Conservation (phyloP, 2,888 invertebrate species). For the Colletes collaris region DNA sequence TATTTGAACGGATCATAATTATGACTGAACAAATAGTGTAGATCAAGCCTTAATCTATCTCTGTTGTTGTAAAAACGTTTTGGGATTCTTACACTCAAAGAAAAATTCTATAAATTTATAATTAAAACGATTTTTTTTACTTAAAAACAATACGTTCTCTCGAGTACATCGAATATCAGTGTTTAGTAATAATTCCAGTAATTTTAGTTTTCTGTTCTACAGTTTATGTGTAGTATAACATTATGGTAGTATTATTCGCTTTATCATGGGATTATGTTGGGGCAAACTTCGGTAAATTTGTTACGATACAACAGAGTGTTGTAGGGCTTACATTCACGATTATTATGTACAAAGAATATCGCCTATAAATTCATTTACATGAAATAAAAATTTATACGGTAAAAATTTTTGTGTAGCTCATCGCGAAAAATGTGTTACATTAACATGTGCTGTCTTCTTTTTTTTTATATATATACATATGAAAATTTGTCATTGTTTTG, state of each 20-base stretch:
- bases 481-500: slow-evolving; percentile 41
- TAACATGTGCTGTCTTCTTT: slow-evolving; percentile 22
- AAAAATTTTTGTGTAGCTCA: slow-evolving; percentile 31
- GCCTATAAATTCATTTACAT: slow-evolving; percentile 11
- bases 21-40: slow-evolving; percentile 9
- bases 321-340: slow-evolving; percentile 27
- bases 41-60: slow-evolving; percentile 38
- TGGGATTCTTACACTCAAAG: background rate
- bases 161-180: slow-evolving; percentile 1
- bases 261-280: slow-evolving; percentile 51
- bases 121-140: slow-evolving; percentile 2
- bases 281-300: slow-evolving; percentile 56
- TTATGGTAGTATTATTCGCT: slow-evolving; percentile 9
- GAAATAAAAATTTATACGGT: slow-evolving; percentile 1
- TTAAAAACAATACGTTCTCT: slow-evolving; percentile 35
- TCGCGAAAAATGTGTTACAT: slow-evolving; percentile 27
- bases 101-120: background rate
- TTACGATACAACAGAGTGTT: slow-evolving; percentile 50
- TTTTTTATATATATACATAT: too few species aligned
- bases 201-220: slow-evolving; percentile 17
- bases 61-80: slow-evolving; percentile 33
- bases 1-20: slow-evolving; percentile 27
- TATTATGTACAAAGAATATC: background rate
- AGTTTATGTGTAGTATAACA: background rate
- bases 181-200: slow-evolving; percentile 4